These are phyloP conservation scores for Bicyclus anynana DNA, from an alignment of 1,140 invertebrate genomes.

Conservation along the genomic window DNA sequence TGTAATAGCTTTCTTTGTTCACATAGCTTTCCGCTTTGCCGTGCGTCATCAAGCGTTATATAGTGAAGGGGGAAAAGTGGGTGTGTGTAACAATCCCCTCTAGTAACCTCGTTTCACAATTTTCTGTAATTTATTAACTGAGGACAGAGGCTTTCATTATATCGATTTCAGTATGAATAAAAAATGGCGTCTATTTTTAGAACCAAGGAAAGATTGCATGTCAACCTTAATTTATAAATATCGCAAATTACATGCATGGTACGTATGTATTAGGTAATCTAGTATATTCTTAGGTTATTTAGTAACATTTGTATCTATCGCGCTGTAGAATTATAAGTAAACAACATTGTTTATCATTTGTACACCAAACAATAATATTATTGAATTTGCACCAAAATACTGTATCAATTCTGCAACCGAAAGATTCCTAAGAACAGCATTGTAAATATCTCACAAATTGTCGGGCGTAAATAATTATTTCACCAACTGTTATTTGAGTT, in stretches of 20 bases:
- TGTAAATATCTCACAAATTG: neutral
- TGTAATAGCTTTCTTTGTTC: too few relatives aligned
- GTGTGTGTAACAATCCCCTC: neutral
- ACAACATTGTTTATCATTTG: neutral
- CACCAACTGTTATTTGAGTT: neutral
- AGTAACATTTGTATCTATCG: too few relatives aligned
- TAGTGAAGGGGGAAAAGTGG: neutral
- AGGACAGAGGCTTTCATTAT: neutral
- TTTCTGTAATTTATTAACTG: slow-evolving; percentile 5
- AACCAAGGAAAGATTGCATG: slow-evolving; percentile 4
- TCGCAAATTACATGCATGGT: neutral
- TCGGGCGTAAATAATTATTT: neutral
- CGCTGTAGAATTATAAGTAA: too few relatives aligned
- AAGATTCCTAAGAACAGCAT: neutral
- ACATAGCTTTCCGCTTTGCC: too few relatives aligned
- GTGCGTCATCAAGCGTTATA: neutral
- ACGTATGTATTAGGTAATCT: neutral
- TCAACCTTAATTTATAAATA: neutral
- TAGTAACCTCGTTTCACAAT: slow-evolving; percentile 5
- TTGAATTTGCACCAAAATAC: neutral
- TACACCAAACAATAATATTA: neutral
- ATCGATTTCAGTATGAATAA: slow-evolving; percentile 9
- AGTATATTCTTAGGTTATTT: too few relatives aligned
- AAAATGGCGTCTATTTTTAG: slow-evolving; percentile 7
- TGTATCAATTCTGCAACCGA: neutral